Percentiles rank a stretch among this genome's conserved stretches.
phyloP scores from a whole-genome alignment of 2,888 invertebrate species.

The Oligia fasciuncula region DNA sequence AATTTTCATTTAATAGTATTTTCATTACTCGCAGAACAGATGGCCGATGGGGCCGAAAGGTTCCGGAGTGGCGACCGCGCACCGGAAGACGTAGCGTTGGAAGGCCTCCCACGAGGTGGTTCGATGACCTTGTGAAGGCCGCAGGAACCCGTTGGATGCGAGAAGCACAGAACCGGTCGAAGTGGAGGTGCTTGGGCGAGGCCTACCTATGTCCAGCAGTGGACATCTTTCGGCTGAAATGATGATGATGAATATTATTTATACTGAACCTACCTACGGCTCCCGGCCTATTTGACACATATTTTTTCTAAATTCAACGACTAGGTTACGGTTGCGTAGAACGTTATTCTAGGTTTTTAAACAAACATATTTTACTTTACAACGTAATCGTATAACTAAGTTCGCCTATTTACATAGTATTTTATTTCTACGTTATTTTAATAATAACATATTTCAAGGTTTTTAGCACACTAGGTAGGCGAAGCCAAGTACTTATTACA shows the following conservation, averaged over 20 bases:
- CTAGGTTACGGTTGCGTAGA: not conserved
- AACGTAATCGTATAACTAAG: not conserved
- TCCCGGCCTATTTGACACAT: constrained; percentile 4
- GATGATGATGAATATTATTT: constrained; percentile 24
- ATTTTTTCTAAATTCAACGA: constrained; percentile 30
- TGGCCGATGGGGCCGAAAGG: too few species aligned
- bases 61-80: too few species aligned
- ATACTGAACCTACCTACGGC: not conserved
- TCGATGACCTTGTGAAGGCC: too few species aligned
- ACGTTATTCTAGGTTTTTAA: constrained; percentile 4
- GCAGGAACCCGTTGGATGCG: too few species aligned
- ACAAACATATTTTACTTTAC: not conserved
- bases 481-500: not conserved
- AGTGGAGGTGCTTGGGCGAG: too few species aligned
- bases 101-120: too few species aligned
- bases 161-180: too few species aligned
- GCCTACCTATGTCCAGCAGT: too few species aligned
- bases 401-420: constrained; percentile 12
- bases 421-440: constrained; percentile 9
- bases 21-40: too few species aligned
- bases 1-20: too few species aligned
- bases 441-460: constrained; percentile 11
- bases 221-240: too few species aligned
- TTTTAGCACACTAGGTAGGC: not conserved
- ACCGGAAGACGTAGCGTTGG: too few species aligned